phyloP scores from a whole-genome alignment of 2,113 vertebrate species.

The Coregonus clupeaformis region DNA sequence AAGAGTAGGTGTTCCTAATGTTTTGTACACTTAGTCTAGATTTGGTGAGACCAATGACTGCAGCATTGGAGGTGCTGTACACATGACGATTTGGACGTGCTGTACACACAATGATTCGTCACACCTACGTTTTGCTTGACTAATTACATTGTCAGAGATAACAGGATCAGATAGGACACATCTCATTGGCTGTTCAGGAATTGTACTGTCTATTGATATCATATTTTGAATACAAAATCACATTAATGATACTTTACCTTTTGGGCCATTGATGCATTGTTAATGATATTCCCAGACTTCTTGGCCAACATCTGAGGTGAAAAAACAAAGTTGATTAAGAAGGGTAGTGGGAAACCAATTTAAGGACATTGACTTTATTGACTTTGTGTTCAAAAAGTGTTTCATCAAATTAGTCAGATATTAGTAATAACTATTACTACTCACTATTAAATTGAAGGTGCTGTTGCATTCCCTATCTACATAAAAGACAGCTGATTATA shows the following conservation, averaged over 20 bases:
- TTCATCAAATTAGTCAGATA: no score
- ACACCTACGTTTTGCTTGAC: conserved; percentile 71
- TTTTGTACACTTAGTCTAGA: conserved; percentile 22
- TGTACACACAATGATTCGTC: conserved; percentile 89
- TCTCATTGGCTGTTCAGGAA: conserved; percentile 2
- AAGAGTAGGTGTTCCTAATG: no score
- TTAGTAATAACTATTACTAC: no score
- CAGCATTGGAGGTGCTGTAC: conserved; percentile 89
- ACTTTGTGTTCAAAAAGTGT: no score
- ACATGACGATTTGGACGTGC: no score
- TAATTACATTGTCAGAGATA: conserved; percentile 24
- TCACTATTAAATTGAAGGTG: no score
- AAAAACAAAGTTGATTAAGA: background rate
- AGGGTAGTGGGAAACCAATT: no score
- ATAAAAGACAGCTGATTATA: no score
- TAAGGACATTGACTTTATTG: no score
- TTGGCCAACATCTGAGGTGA: conserved; percentile 85
- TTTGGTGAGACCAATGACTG: conserved; percentile 92
- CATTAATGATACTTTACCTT: conserved; percentile 73
- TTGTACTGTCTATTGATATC: no score
- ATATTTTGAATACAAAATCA: no score
- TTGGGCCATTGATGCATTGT: conserved; percentile 94
- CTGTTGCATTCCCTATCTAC: no score
- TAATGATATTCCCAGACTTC: conserved; percentile 93
- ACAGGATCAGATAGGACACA: conserved; percentile 45